A percentile compares a stretch with the other conserved stretches of the same genome.
Conservation (phyloP, 2,888 invertebrate species). For the Chrysodeixis includens region DNA sequence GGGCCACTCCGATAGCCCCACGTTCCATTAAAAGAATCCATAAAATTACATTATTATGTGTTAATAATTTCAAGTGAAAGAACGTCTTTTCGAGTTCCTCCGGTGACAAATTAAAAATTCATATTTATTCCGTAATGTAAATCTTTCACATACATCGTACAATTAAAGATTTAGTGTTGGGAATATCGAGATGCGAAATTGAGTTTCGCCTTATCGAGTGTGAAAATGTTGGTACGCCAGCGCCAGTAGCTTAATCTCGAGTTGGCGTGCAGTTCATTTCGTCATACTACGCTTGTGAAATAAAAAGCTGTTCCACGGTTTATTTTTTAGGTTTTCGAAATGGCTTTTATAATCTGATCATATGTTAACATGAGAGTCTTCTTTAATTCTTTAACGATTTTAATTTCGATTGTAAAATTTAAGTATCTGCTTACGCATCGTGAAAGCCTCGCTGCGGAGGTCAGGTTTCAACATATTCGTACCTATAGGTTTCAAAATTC, state of each 20-base stretch:
- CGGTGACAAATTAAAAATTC: slow-evolving; percentile 79
- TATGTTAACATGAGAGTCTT: slow-evolving; percentile 66
- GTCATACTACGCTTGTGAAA: slow-evolving; percentile 65
- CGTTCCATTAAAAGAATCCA: slow-evolving; percentile 87
- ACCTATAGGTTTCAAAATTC: slow-evolving; percentile 37
- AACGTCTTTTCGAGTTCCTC: slow-evolving; percentile 69
- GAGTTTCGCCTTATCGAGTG: slow-evolving; percentile 72
- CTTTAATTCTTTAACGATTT: slow-evolving; percentile 67
- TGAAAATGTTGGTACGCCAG: slow-evolving; percentile 60
- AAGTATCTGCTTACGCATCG: slow-evolving; percentile 52
- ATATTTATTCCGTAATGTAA: slow-evolving; percentile 68
- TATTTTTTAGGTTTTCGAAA: slow-evolving; percentile 63
- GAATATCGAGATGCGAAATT: slow-evolving; percentile 66
- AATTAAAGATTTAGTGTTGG: slow-evolving; percentile 64
- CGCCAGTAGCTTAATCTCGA: slow-evolving; percentile 70
- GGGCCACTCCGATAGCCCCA: slow-evolving; percentile 80
- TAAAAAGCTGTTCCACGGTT: slow-evolving; percentile 65
- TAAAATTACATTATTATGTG: slow-evolving; percentile 89
- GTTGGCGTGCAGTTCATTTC: slow-evolving; percentile 63
- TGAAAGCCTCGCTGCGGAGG: slow-evolving; percentile 60
- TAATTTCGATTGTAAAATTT: slow-evolving; percentile 64
- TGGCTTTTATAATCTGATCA: slow-evolving; percentile 67
- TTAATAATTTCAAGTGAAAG: slow-evolving; percentile 87
- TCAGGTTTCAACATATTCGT: slow-evolving; percentile 52
- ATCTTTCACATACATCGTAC: slow-evolving; percentile 68